These are phyloP conservation scores for Cairina moschata DNA, from an alignment of 2,113 vertebrate genomes.

Conservation along the genomic window DNA sequence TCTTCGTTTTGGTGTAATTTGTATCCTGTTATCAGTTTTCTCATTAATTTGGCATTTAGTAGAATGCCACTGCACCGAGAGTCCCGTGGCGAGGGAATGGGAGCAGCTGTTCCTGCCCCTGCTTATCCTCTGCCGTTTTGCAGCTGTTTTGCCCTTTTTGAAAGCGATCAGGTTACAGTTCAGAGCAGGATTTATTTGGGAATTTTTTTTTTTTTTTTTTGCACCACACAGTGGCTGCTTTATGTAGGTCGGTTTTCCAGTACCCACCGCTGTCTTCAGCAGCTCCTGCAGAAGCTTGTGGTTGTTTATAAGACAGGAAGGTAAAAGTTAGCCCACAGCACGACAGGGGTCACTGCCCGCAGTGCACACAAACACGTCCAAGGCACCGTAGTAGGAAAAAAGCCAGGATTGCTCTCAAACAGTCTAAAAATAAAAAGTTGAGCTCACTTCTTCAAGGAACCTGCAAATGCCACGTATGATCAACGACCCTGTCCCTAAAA, in stretches of 20 bases:
- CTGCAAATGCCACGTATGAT: background rate
- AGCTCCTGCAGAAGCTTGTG: background rate
- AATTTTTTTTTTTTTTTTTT: too few species aligned
- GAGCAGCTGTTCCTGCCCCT: background rate
- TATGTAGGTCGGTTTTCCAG: accelerated
- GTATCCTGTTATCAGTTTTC: background rate
- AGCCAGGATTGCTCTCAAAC: background rate
- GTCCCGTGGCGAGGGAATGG: background rate
- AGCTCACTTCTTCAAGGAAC: background rate
- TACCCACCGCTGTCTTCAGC: accelerated
- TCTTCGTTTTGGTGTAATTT: background rate
- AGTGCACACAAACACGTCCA: background rate
- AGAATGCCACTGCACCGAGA: background rate
- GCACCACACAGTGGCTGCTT: background rate
- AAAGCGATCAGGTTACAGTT: background rate
- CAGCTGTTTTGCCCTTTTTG: background rate
- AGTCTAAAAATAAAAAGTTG: background rate
- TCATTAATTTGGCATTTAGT: background rate
- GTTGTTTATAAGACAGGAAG: accelerated
- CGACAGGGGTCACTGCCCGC: accelerated
- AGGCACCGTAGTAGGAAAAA: background rate
- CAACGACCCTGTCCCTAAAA: background rate
- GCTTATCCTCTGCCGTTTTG: background rate
- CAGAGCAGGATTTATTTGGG: background rate
- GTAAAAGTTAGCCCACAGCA: background rate